Evolutionary conservation across 2,888 invertebrate genomes (phyloP).

Genomic region (Listrodromus nycthemerus): DNA sequence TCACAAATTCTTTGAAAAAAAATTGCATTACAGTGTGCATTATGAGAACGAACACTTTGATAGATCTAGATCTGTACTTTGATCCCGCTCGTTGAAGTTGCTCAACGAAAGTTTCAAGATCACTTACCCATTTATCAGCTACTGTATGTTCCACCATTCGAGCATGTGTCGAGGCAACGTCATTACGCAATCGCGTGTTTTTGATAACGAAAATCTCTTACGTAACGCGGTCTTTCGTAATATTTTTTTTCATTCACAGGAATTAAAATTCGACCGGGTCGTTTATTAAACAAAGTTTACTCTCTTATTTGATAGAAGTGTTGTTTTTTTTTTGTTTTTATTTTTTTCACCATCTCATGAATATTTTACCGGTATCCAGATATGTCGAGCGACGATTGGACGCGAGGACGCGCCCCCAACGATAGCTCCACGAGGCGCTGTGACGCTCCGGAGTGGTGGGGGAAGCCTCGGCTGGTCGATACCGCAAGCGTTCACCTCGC

Average conservation of each 20-base stretch:
- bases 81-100: too few relatives aligned
- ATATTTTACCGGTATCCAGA: neutral
- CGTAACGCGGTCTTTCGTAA: neutral
- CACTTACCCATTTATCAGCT: too few relatives aligned
- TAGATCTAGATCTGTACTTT: too few relatives aligned
- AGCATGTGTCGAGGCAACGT: neutral
- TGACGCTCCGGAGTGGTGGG: neutral
- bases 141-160: neutral
- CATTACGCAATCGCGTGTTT: neutral
- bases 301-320: neutral
- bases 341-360: neutral
- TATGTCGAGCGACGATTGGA: neutral
- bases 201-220: neutral
- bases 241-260: neutral
- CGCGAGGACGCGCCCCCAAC: conserved; percentile 1
- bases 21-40: too few relatives aligned
- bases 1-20: too few relatives aligned
- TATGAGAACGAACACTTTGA: too few relatives aligned
- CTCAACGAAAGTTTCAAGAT: too few relatives aligned
- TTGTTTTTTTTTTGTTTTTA: neutral
- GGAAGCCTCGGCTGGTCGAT: conserved; percentile 54
- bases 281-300: neutral
- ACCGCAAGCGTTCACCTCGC: conserved; percentile 64
- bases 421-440: conserved; percentile 13
- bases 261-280: neutral